A percentile compares a stretch with the other conserved stretches of the same genome.
phyloP scores from a whole-genome alignment of 53 echinoderm and acorn worm genomes.

The Mesocentrotus franciscanus region DNA sequence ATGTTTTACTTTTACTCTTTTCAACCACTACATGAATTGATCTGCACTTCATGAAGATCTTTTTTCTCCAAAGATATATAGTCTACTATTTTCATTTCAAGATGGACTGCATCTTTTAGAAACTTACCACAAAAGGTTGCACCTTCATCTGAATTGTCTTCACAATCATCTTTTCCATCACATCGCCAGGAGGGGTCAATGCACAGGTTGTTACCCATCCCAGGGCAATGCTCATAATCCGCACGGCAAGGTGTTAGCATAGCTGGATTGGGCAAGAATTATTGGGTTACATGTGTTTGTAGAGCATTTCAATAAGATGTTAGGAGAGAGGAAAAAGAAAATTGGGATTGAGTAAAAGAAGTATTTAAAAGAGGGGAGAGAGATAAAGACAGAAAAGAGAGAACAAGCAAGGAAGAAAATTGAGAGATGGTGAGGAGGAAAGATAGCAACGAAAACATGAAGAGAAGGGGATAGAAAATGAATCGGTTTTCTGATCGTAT shows the following conservation, averaged over 20 bases:
- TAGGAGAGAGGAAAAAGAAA: neutral
- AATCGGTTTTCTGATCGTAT: neutral
- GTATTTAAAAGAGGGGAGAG: neutral
- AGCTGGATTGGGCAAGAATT: neutral
- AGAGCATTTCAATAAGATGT: neutral
- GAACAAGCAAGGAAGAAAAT: no score
- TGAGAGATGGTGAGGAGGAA: neutral
- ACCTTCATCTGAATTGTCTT: constrained; percentile 51
- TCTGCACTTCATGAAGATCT: neutral
- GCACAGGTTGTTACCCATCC: constrained; percentile 25
- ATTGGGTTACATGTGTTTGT: neutral
- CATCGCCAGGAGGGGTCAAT: constrained; percentile 41
- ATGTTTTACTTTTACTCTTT: neutral
- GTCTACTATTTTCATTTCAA: neutral
- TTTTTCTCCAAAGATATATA: neutral
- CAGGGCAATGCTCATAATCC: constrained; percentile 43
- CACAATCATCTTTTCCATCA: constrained; percentile 33
- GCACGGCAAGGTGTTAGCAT: constrained; percentile 2
- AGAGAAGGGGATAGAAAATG: no score
- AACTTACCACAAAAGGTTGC: constrained; percentile 38
- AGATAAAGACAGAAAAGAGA: neutral
- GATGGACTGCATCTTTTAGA: neutral
- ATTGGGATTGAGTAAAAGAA: neutral
- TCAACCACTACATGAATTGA: neutral
- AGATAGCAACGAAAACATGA: neutral